These are phyloP conservation scores for Carlito syrichta DNA, from an alignment of 2,113 vertebrate species.

Conservation along the genomic window DNA sequence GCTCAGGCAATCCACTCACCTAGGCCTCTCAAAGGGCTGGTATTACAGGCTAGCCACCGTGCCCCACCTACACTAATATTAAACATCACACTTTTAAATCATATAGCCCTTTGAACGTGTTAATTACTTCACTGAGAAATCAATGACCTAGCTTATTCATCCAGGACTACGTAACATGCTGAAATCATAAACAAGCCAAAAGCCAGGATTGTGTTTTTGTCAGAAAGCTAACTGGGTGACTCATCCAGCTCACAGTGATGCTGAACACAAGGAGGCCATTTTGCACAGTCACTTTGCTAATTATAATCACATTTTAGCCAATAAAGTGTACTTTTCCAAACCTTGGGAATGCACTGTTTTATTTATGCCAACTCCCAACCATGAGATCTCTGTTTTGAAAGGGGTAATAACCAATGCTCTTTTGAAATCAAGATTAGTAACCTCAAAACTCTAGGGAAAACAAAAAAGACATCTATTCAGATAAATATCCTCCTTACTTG, in stretches of 20 bases:
- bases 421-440: slow-evolving; percentile 8
- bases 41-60: no score
- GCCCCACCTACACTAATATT: background rate
- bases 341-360: background rate
- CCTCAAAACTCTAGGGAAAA: background rate
- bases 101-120: background rate
- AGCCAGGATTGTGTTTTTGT: slow-evolving; percentile 26
- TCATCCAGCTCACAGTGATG: background rate
- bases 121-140: background rate
- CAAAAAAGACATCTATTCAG: background rate
- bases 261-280: background rate
- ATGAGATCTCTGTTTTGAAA: slow-evolving; percentile 10
- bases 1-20: no score
- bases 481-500: background rate
- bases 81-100: background rate
- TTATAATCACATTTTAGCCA: slow-evolving; percentile 58
- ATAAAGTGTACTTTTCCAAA: slow-evolving; percentile 45
- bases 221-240: slow-evolving; percentile 35
- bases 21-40: no score
- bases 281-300: slow-evolving; percentile 40
- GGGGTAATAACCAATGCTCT: background rate
- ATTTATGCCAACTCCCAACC: background rate
- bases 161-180: background rate
- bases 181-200: slow-evolving; percentile 30
- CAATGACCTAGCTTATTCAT: background rate